phyloP scores from a whole-genome alignment of 2,888 invertebrate species.

The Platycheirus albimanus region DNA sequence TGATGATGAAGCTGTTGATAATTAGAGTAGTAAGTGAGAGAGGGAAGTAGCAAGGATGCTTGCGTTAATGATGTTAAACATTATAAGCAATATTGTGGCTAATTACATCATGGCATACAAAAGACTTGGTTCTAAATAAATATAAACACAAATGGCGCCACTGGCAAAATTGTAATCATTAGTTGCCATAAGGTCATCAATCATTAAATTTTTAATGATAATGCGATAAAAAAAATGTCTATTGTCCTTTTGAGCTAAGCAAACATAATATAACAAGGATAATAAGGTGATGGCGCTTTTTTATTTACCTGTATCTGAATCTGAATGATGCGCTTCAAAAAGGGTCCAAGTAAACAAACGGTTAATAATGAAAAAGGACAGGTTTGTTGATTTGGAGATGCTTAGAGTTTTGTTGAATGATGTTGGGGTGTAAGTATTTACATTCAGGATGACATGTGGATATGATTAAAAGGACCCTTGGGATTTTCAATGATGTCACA shows the following conservation, averaged over 20 bases:
- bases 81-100: constrained; percentile 30
- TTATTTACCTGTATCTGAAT: no score
- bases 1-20: constrained; percentile 24
- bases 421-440: not conserved
- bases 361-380: not conserved
- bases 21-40: not conserved
- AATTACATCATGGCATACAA: constrained; percentile 25
- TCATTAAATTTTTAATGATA: not conserved
- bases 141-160: not conserved
- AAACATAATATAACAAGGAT: not conserved
- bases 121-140: not conserved
- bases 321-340: not conserved
- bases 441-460: not conserved
- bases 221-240: not conserved
- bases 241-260: not conserved
- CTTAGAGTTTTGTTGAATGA: no score
- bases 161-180: not conserved
- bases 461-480: not conserved
- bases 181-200: not conserved
- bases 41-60: not conserved
- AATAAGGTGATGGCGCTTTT: not conserved
- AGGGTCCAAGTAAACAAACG: not conserved
- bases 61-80: constrained; percentile 25
- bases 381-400: not conserved
- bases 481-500: not conserved